Conservation (phyloP, 2,113 vertebrate genomes). For the Microcebus ravelobensis region DNA sequence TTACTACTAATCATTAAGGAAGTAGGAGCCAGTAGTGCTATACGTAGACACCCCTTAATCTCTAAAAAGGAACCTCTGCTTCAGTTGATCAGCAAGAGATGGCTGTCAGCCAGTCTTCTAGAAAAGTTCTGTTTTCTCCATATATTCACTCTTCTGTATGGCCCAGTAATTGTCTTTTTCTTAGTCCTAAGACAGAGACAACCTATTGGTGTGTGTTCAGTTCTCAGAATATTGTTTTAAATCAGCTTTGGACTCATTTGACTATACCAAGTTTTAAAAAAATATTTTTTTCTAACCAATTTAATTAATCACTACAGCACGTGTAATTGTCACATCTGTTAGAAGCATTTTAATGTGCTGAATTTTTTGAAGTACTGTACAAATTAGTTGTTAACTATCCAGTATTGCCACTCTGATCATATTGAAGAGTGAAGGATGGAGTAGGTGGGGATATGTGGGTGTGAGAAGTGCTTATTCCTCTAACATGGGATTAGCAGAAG, state of each 20-base stretch:
- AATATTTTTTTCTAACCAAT: slow-evolving; percentile 55
- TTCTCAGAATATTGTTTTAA: slow-evolving; percentile 60
- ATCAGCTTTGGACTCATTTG: slow-evolving; percentile 51
- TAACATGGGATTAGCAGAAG: not conserved
- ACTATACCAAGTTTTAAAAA: slow-evolving; percentile 59
- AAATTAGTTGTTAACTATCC: slow-evolving; percentile 68
- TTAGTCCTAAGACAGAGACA: slow-evolving; percentile 31
- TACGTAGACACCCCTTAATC: not conserved
- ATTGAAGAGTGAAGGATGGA: slow-evolving; percentile 8
- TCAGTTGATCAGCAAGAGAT: not conserved
- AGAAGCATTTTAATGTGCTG: slow-evolving; percentile 62
- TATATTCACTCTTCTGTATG: slow-evolving; percentile 24
- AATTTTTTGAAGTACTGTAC: slow-evolving; percentile 49
- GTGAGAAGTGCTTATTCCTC: slow-evolving; percentile 21
- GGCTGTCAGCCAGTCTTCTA: not conserved
- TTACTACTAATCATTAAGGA: slow-evolving; percentile 79
- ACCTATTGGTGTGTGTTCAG: not conserved
- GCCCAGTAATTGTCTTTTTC: not conserved
- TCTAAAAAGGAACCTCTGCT: not conserved
- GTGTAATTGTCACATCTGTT: slow-evolving; percentile 55
- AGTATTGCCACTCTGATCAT: slow-evolving; percentile 42
- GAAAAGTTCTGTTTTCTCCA: not conserved
- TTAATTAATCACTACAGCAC: slow-evolving; percentile 51
- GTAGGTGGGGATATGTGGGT: slow-evolving; percentile 61
- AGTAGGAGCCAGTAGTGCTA: not conserved